phyloP scores from a whole-genome alignment of 2,888 invertebrate genomes.

The Rhodophaea formosa region DNA sequence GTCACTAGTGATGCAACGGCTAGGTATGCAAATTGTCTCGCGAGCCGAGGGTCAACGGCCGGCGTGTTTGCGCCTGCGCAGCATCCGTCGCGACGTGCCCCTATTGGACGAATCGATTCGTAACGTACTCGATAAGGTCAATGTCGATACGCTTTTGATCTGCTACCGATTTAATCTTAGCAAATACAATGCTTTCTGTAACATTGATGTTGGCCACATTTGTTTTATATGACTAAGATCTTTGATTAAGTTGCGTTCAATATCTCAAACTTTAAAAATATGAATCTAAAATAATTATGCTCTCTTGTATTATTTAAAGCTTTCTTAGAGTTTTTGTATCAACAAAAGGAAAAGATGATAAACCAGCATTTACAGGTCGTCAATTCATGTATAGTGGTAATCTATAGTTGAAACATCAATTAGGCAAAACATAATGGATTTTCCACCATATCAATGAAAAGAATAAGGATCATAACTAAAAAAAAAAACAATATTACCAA shows the following conservation, averaged over 20 bases:
- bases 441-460: not conserved
- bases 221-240: not conserved
- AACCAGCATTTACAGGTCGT: too few relatives aligned
- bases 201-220: not conserved
- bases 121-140: conserved; percentile 72
- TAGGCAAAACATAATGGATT: too few relatives aligned
- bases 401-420: too few relatives aligned
- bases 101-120: conserved; percentile 74
- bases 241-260: too few relatives aligned
- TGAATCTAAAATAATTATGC: too few relatives aligned
- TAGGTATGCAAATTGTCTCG: conserved; percentile 72
- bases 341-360: too few relatives aligned
- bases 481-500: not conserved
- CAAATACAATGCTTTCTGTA: conserved; percentile 1
- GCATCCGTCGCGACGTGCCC: conserved; percentile 56
- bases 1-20: conserved; percentile 67
- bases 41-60: conserved; percentile 61
- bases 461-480: not conserved
- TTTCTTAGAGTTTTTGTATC: too few relatives aligned
- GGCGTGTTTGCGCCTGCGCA: conserved; percentile 62
- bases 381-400: too few relatives aligned
- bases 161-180: conserved; percentile 59
- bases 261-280: too few relatives aligned
- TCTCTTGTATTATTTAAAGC: too few relatives aligned
- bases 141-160: conserved; percentile 71